Conservation (phyloP, 2,888 invertebrate genomes). For the Hedya salicella region DNA sequence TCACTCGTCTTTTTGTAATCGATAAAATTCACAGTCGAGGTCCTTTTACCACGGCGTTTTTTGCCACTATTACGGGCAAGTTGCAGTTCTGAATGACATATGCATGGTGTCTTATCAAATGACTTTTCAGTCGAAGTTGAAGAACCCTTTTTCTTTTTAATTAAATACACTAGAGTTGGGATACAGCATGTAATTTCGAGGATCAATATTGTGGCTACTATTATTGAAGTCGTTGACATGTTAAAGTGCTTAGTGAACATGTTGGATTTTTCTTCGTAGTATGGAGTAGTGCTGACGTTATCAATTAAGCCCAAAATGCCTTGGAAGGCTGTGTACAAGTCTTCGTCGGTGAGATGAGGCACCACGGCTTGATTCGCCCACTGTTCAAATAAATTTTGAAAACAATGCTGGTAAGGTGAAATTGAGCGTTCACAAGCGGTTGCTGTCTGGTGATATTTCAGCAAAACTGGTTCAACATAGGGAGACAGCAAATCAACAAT, state of each 20-base stretch:
- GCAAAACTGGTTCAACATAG: slow-evolving; percentile 68
- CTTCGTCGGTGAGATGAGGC: slow-evolving; percentile 85
- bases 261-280: background rate
- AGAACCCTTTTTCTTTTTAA: slow-evolving; percentile 40
- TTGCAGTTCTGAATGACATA: background rate
- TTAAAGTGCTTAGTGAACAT: background rate
- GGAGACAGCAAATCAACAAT: slow-evolving; percentile 59
- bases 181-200: slow-evolving; percentile 72
- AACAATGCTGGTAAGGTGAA: slow-evolving; percentile 60
- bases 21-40: background rate
- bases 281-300: slow-evolving; percentile 44
- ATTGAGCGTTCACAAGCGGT: slow-evolving; percentile 77
- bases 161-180: slow-evolving; percentile 50
- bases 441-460: slow-evolving; percentile 84
- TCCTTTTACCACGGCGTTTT: slow-evolving; percentile 19
- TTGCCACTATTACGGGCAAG: no score
- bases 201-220: slow-evolving; percentile 62
- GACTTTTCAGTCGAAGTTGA: background rate
- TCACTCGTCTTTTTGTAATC: background rate
- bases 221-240: slow-evolving; percentile 59
- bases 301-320: slow-evolving; percentile 73
- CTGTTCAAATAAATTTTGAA: slow-evolving; percentile 82
- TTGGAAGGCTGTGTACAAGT: slow-evolving; percentile 85
- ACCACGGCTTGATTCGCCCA: slow-evolving; percentile 83
- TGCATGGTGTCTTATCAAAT: background rate